Percentiles rank a stretch among this genome's conserved stretches.
phyloP scores from a whole-genome alignment of 2,888 invertebrate genomes.

The Chalcis sispes region DNA sequence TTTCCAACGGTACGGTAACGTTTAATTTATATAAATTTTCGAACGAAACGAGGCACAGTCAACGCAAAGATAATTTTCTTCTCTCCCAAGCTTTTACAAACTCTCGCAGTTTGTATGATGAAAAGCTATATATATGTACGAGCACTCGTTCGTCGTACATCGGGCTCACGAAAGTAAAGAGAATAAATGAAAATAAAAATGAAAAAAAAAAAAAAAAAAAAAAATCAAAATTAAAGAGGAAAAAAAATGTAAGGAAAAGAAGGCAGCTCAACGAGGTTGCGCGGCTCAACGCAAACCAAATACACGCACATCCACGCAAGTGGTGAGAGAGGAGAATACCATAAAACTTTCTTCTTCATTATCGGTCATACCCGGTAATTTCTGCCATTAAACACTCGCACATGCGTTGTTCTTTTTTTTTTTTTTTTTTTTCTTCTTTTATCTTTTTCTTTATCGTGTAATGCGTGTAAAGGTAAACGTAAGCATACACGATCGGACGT shows the following conservation, averaged over 20 bases:
- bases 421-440: constrained; percentile 48
- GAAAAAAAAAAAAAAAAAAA: no score
- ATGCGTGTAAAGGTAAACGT: no score
- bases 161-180: no score
- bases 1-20: background rate
- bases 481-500: no score
- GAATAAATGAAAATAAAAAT: no score
- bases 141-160: no score
- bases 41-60: background rate
- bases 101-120: background rate
- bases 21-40: background rate
- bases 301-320: background rate
- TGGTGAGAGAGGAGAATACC: no score
- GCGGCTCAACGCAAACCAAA: constrained; percentile 18
- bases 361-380: constrained; percentile 50
- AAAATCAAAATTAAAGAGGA: no score
- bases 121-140: constrained; percentile 22
- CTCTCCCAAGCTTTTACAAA: background rate
- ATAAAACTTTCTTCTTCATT: constrained; percentile 56
- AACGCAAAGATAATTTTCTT: background rate
- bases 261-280: constrained; percentile 20
- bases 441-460: background rate
- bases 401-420: constrained; percentile 54
- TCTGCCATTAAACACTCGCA: constrained; percentile 41
- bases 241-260: constrained; percentile 6